Percentiles rank a stretch among this genome's conserved stretches.
Conservation (phyloP, 2,797 vertebrate genomes). For the Propithecus perrieri region DNA sequence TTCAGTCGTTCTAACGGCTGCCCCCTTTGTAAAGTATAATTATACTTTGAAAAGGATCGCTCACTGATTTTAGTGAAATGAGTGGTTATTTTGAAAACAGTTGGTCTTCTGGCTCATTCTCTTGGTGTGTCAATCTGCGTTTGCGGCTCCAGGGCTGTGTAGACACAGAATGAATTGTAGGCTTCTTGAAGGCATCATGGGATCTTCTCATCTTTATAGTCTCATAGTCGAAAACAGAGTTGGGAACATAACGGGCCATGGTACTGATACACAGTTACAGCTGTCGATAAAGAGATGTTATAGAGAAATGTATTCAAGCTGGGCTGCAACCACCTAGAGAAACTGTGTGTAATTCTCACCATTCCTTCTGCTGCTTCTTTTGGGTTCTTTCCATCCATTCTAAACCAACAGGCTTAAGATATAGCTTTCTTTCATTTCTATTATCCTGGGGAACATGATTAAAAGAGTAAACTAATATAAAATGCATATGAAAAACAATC, state of each 20-base stretch:
- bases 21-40: not conserved
- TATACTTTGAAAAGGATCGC: not conserved
- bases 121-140: not conserved
- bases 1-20: not conserved
- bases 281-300: not conserved
- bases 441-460: not conserved
- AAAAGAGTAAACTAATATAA: not conserved
- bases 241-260: not conserved
- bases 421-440: not conserved
- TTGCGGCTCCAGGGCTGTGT: not conserved
- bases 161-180: not conserved
- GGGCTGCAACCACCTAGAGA: not conserved
- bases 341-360: not conserved
- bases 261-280: not conserved
- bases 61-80: not conserved
- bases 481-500: not conserved
- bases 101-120: not conserved
- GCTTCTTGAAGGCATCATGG: rapidly evolving
- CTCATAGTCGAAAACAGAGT: not conserved
- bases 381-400: not conserved
- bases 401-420: not conserved
- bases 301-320: not conserved
- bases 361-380: not conserved
- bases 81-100: not conserved
- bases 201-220: not conserved